A percentile compares a stretch with the other conserved stretches of the same genome.
Conservation (phyloP, 2,888 invertebrate genomes). For the Conus canariensis region DNA sequence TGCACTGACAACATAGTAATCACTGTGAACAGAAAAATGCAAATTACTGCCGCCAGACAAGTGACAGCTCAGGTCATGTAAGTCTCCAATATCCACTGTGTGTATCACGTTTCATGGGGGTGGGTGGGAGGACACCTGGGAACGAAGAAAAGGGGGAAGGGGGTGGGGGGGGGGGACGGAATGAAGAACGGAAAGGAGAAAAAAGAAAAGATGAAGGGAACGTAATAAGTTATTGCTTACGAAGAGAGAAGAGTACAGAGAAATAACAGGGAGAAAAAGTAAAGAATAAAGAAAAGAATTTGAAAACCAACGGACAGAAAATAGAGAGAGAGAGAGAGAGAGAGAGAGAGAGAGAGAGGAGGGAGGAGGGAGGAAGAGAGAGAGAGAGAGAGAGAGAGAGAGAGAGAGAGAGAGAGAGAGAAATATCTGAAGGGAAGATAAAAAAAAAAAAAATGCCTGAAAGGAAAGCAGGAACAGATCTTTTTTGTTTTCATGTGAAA, state of each 20-base stretch:
- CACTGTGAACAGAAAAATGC: neutral
- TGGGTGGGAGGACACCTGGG: neutral
- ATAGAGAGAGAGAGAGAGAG: neutral
- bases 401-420: neutral
- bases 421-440: neutral
- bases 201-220: neutral
- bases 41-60: neutral
- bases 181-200: neutral
- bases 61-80: neutral
- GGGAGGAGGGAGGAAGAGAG: neutral
- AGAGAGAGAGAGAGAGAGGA: neutral
- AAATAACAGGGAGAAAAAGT: neutral
- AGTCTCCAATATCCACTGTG: neutral
- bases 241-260: neutral
- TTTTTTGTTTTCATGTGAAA: no score
- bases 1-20: neutral
- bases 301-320: neutral
- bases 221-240: neutral
- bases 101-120: neutral
- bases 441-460: neutral
- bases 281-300: no score
- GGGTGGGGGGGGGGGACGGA: neutral
- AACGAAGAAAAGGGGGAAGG: neutral
- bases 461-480: no score
- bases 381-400: neutral